Evolutionary conservation across 2,797 vertebrate genomes (phyloP).

Genomic region (Syndactyla subalaris): DNA sequence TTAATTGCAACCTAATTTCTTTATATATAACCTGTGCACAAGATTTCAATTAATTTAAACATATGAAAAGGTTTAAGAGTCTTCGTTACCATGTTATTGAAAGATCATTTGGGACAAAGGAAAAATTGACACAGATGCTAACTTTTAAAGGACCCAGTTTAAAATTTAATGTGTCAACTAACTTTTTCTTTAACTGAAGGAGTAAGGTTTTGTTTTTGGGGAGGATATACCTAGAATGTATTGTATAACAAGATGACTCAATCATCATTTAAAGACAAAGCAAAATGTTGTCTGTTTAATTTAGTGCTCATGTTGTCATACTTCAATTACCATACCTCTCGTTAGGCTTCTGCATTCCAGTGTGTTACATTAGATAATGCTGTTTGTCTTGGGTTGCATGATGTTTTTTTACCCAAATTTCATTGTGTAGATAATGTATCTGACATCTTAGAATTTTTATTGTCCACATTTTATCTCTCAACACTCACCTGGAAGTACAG

Average conservation of each 20-base stretch:
- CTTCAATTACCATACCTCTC: background rate
- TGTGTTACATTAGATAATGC: background rate
- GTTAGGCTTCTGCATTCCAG: background rate
- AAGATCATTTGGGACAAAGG: slow-evolving; percentile 48
- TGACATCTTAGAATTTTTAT: background rate
- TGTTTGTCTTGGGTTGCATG: background rate
- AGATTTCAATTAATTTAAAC: slow-evolving; percentile 62
- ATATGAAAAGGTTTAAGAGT: slow-evolving; percentile 31
- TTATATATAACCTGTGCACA: slow-evolving; percentile 57
- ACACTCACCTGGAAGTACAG: background rate
- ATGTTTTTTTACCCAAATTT: background rate
- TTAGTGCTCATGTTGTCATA: background rate
- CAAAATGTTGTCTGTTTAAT: background rate
- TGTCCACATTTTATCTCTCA: background rate
- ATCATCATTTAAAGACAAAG: background rate
- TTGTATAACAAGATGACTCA: background rate
- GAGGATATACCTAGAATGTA: background rate
- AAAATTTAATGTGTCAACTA: background rate
- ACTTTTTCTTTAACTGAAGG: background rate
- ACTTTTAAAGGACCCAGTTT: slow-evolving; percentile 32
- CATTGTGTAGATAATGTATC: background rate
- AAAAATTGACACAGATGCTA: slow-evolving; percentile 37
- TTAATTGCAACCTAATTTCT: slow-evolving; percentile 68
- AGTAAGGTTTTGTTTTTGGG: background rate
- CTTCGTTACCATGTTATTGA: slow-evolving; percentile 35